Conservation (phyloP, 2,888 invertebrate genomes). For the Acanthopleura granulata region DNA sequence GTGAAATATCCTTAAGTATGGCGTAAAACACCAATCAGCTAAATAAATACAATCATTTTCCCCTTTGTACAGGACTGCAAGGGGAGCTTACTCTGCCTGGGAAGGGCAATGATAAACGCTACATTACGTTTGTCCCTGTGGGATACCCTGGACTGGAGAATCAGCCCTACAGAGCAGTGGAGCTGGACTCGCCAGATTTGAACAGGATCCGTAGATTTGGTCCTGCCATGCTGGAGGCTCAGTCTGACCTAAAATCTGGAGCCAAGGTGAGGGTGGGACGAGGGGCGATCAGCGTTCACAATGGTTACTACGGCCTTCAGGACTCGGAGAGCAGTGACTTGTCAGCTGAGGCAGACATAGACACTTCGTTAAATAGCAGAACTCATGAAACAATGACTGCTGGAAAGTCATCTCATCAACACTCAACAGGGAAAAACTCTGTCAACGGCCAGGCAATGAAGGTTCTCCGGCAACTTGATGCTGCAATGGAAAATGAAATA, state of each 20-base stretch:
- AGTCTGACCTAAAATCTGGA: background rate
- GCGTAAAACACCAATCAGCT: too few relatives aligned
- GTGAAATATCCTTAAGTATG: too few relatives aligned
- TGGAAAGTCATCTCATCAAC: background rate
- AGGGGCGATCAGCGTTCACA: background rate
- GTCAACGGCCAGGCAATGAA: slow-evolving; percentile 55
- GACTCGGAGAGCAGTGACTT: background rate
- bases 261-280: background rate
- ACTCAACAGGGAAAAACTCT: slow-evolving; percentile 34
- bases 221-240: background rate
- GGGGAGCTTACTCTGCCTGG: slow-evolving; percentile 21
- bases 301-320: background rate
- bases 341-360: background rate
- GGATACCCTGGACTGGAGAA: slow-evolving; percentile 35
- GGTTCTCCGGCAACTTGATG: slow-evolving; percentile 64
- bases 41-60: background rate
- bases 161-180: slow-evolving; percentile 26
- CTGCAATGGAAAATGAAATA: slow-evolving; percentile 59
- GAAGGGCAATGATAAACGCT: slow-evolving; percentile 37
- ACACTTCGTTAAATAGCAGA: background rate
- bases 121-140: slow-evolving; percentile 56
- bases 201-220: slow-evolving; percentile 25
- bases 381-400: background rate
- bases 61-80: background rate
- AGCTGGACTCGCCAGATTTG: slow-evolving; percentile 29